Percentiles rank a stretch among this genome's conserved stretches.
Conservation (phyloP, 2,888 invertebrate species). For the Cantharis lateralis region DNA sequence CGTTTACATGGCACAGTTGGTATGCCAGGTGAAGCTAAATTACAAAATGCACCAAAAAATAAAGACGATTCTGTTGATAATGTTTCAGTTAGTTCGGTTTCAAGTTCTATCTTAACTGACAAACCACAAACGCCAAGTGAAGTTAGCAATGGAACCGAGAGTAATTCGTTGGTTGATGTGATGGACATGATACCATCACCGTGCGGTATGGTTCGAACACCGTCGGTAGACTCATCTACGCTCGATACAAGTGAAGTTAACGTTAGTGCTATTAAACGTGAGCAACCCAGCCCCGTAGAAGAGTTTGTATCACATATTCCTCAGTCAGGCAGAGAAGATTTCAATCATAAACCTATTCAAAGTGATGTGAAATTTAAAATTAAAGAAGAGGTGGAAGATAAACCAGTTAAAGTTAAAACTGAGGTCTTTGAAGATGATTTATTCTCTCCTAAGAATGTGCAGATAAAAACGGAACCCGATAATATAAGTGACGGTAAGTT, state of each 20-base stretch:
- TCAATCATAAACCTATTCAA: background rate
- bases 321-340: background rate
- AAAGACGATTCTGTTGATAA: background rate
- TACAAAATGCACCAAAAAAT: slow-evolving; percentile 37
- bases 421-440: background rate
- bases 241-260: background rate
- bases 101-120: background rate
- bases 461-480: background rate
- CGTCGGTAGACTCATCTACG: background rate
- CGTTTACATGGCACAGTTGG: slow-evolving; percentile 64
- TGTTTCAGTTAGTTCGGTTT: background rate
- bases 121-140: background rate
- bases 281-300: background rate
- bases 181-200: background rate
- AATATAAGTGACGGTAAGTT: background rate
- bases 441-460: background rate
- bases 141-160: background rate
- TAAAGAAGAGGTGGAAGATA: background rate
- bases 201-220: background rate
- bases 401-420: background rate
- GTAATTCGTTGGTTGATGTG: background rate
- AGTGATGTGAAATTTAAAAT: background rate
- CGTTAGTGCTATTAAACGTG: slow-evolving; percentile 5
- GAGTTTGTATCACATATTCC: background rate
- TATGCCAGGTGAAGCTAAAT: slow-evolving; percentile 61